Percentiles rank a stretch among this genome's conserved stretches.
Conservation (phyloP, 2,113 vertebrate genomes). For the Chaetura pelagica region DNA sequence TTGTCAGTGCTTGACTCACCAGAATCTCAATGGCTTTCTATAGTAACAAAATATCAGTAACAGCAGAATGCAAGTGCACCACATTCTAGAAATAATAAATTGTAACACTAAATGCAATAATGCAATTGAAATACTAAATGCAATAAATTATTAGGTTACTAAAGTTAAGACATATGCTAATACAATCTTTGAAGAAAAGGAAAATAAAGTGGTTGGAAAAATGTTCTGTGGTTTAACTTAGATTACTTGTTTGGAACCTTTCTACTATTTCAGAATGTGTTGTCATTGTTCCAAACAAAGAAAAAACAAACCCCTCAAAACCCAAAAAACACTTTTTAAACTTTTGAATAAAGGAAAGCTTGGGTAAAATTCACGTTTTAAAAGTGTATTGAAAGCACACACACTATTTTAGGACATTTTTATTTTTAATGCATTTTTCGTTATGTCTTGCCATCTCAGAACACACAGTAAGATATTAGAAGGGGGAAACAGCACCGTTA, state of each 20-base stretch:
- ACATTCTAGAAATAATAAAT: background rate
- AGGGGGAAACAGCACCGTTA: background rate
- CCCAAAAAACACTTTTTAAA: background rate
- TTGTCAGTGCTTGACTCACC: background rate
- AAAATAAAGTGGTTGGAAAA: background rate
- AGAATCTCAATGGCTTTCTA: background rate
- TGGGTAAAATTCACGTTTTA: background rate
- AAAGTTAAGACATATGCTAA: background rate
- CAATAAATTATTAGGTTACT: background rate
- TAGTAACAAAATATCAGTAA: background rate
- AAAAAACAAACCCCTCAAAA: background rate
- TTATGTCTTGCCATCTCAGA: background rate
- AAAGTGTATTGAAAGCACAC: background rate
- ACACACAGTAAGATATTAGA: background rate
- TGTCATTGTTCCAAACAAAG: background rate
- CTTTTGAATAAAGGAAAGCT: background rate
- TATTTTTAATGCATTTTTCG: background rate
- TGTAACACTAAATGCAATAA: background rate
- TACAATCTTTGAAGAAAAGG: background rate
- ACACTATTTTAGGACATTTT: background rate
- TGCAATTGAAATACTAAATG: background rate
- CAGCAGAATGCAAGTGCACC: background rate
- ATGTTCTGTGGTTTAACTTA: background rate
- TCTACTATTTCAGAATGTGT: background rate
- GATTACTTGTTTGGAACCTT: background rate